Base-by-base conservation (phyloP, 2,888 invertebrate genomes). In the Incurvaria masculella region DNA sequence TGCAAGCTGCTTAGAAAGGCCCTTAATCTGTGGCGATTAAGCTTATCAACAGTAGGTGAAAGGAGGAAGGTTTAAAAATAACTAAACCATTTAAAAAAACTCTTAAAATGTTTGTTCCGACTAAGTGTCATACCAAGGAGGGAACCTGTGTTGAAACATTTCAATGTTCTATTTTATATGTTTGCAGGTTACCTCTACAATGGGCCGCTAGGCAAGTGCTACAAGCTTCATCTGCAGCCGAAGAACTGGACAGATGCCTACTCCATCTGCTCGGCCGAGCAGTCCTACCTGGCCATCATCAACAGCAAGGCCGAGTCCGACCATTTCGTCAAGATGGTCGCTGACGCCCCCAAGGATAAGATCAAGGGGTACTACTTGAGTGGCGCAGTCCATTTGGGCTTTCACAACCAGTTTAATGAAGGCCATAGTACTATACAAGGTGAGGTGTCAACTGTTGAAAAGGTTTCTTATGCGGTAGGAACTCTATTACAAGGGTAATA, bases 161-260 rank as follows among this genome's bases (percentile, higher is more conserved):
- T 23, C 5, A 5, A 23, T 6, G 5, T 23, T 23, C 16, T n/a
- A 20, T n/a, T 20, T 23, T 23, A 10, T 23, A 23, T 23, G 23
- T 23, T n/a, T n/a, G n/a, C n/a, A 68, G 67, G 56, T n/a, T 68
- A 64, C 47, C 41, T 47, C 19, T 53, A 49, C 5, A 55, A 62
- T 47, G 46, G 50, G 3, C 59, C 61, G 14, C n/a, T 27, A 21
- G 60, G 59, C 14, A 67, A 66, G 60, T 68, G 68, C 50, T 67
- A 66, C 51, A 68, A 68, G 43, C 63, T 63, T 44, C 66, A 66
- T 49, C 39, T 45, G 1, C 66, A 66, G 47, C 66, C 68, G 2
- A 49, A 66, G 17, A 57, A 61, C 19, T 68, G 66, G 68, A 61
- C 64, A 33, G 66, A 66, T 21, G 66, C 68, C 2, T 67, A 63